Conservation (phyloP, 2,113 vertebrate genomes). For the Oryzias woworae region DNA sequence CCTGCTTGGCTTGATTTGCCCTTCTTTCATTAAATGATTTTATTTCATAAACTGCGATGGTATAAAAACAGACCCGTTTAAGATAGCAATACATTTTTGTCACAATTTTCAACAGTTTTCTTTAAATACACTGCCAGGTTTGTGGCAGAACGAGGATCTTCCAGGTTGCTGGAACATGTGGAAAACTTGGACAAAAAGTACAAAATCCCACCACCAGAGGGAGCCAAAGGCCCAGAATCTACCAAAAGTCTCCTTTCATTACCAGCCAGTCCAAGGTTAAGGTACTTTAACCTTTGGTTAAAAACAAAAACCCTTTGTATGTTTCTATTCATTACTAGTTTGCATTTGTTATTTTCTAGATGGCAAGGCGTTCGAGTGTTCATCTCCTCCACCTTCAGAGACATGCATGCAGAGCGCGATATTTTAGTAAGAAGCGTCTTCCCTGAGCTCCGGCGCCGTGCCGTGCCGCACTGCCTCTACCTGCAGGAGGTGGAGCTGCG, state of each 20-base stretch:
- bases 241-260: slow-evolving; percentile 30
- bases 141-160: slow-evolving; percentile 82
- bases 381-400: slow-evolving; percentile 90
- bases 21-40: no score
- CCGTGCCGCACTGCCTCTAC: slow-evolving; percentile 70
- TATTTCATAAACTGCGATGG: no score
- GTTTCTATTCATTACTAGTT: no score
- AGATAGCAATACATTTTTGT: not conserved
- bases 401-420: slow-evolving; percentile 89
- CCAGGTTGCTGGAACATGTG: slow-evolving; percentile 84
- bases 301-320: no score
- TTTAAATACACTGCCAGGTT: slow-evolving; percentile 72
- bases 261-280: slow-evolving; percentile 55
- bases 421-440: slow-evolving; percentile 81
- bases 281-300: slow-evolving; percentile 12
- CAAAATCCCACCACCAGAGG: slow-evolving; percentile 73
- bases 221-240: slow-evolving; percentile 29
- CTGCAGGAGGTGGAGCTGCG: slow-evolving; percentile 88
- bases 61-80: no score
- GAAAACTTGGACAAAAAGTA: slow-evolving; percentile 83
- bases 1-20: no score
- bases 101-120: not conserved
- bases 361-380: slow-evolving; percentile 85
- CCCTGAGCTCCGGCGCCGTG: slow-evolving; percentile 82
- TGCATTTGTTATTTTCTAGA: slow-evolving; percentile 52